Evolutionary conservation across 2,113 vertebrate genomes (phyloP).

Genomic region (Agelaius tricolor): DNA sequence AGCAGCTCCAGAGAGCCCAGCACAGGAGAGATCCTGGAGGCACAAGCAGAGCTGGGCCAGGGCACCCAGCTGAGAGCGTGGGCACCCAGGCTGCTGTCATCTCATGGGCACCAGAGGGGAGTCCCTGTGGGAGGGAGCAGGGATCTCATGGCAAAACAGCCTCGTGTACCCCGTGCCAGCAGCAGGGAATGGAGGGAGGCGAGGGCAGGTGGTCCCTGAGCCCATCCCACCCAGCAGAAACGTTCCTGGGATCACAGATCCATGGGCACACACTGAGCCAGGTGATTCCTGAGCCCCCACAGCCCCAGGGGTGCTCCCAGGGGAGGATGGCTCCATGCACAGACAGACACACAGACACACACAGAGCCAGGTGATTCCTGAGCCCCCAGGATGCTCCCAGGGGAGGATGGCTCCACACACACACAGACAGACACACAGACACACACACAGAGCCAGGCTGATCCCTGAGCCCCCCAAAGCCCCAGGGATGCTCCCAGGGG

Average conservation of each 20-base stretch:
- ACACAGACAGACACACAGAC: too few relatives aligned
- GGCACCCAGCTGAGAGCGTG: fast-evolving
- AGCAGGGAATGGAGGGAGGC: not conserved
- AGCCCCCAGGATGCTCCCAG: not conserved
- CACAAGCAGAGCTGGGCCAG: not conserved
- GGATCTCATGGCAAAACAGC: not conserved
- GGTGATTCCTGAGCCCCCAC: not conserved
- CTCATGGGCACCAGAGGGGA: fast-evolving
- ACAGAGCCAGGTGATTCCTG: not conserved
- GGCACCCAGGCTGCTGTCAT: not conserved
- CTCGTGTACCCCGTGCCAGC: fast-evolving
- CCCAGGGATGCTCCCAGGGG: not conserved
- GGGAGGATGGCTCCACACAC: too few relatives aligned
- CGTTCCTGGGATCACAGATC: not conserved
- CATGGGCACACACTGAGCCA: not conserved
- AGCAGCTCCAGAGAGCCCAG: not conserved
- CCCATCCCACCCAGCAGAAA: not conserved
- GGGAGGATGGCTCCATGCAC: not conserved
- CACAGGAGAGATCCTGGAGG: not conserved
- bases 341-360: not conserved
- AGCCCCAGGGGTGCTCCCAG: not conserved
- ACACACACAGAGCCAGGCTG: too few relatives aligned
- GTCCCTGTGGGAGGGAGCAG: not conserved
- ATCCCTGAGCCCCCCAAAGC: too few relatives aligned
- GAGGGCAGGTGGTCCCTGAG: not conserved